Base-by-base conservation (phyloP, 1,140 invertebrate species). In the Bombus cullumanus region DNA sequence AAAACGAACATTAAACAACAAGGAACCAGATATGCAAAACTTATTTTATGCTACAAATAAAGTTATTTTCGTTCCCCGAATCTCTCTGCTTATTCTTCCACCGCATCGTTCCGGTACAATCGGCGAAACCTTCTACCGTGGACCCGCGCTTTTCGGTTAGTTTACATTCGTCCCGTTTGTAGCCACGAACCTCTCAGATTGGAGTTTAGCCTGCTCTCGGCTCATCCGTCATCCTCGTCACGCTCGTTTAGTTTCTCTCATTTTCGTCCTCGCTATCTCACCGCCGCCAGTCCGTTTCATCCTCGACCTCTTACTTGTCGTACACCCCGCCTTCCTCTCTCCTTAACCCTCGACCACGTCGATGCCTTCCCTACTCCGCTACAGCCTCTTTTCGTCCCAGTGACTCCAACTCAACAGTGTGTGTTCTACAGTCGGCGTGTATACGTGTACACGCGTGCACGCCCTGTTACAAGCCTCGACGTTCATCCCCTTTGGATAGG, bases 101-200 rank as follows among this genome's bases (percentile, higher is more conserved):
- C 31, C 64, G n/a, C 10, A 25, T 62, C 43, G 41, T 82, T 83
- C 59, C 72, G 28, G 15, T 57, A 76, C 41, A 76, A 83, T 83
- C 41, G 41, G 41, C n/a, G 15, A 41, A 79, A 66, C 37, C 75
- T 83, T 77, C 81, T 22, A 39, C 37, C 75, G 25, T 31, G 25
- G 64, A 22, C 37, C 37, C 28, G 34, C 47, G 12, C 47, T 66
- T 84, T 84, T 78, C n/a, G 82, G 75, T 84, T 34, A 71, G 68
- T 79, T 78, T 81, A 86, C 84, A 72, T 47, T 77, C 68, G 76
- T 66, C 31, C 80, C 57, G 53, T 71, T 86, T 43, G 64, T 66
- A 72, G 68, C 66, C 81, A 81, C 81, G 81, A 73, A 83, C 66
- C 81, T 77, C 83, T 83, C 81, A 15, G 73, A 86, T 86, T 78